phyloP scores from a whole-genome alignment of 2,797 vertebrate genomes.

The Semotilus atromaculatus region DNA sequence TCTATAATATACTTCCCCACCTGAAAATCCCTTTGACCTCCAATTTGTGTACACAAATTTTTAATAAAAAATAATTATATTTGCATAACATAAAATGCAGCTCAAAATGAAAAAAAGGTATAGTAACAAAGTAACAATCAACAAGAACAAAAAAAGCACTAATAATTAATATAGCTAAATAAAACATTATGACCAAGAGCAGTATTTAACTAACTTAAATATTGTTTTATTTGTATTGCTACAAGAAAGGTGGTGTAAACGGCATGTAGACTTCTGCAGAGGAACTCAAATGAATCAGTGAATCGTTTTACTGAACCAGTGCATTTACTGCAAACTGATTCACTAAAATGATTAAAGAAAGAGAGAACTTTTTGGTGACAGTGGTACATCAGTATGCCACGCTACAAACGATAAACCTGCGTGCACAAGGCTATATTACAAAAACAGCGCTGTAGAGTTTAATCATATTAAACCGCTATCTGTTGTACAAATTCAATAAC shows the following conservation, averaged over 20 bases:
- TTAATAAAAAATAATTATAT: too few relatives aligned
- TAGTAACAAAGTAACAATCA: background rate
- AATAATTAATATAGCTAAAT: background rate
- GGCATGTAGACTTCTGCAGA: background rate
- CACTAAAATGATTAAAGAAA: background rate
- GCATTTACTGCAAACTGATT: background rate
- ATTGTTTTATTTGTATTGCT: background rate
- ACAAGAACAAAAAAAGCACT: background rate
- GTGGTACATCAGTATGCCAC: background rate
- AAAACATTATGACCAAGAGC: background rate
- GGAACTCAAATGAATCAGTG: background rate
- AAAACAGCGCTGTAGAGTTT: background rate
- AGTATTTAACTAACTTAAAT: background rate
- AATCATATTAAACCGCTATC: background rate
- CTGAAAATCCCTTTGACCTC: too few relatives aligned
- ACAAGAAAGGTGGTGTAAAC: background rate
- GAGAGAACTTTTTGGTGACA: background rate
- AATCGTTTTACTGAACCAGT: background rate
- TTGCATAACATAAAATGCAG: too few relatives aligned
- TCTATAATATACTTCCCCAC: too few relatives aligned
- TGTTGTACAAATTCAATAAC: background rate
- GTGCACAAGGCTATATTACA: background rate
- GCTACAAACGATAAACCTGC: background rate
- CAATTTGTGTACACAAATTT: too few relatives aligned
- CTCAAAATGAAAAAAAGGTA: too few relatives aligned